Evolutionary conservation across 2,797 vertebrate genomes (phyloP).

Genomic region (Hirundo rustica): DNA sequence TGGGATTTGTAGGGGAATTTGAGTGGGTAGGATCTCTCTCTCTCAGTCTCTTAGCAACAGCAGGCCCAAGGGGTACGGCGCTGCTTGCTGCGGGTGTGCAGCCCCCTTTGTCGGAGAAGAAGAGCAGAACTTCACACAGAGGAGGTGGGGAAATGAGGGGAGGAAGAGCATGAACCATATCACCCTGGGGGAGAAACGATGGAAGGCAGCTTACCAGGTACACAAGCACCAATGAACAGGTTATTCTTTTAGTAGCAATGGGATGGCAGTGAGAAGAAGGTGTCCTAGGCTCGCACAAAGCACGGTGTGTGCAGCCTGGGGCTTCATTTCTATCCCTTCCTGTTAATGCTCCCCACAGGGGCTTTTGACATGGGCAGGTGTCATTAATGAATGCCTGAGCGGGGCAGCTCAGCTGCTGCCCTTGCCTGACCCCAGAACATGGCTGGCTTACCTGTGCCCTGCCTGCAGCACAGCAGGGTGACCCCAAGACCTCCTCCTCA

Average conservation of each 20-base stretch:
- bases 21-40: not conserved
- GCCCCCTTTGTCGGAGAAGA: not conserved
- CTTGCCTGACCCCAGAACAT: not conserved
- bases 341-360: not conserved
- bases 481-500: no score
- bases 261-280: not conserved
- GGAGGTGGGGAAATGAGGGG: not conserved
- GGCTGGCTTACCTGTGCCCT: not conserved
- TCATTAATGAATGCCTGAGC: not conserved
- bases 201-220: not conserved
- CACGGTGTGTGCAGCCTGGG: fast-evolving
- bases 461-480: not conserved
- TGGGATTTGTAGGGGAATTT: not conserved
- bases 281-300: not conserved
- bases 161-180: not conserved
- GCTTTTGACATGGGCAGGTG: not conserved
- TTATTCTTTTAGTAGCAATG: not conserved
- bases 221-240: not conserved
- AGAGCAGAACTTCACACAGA: not conserved
- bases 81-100: not conserved
- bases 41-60: conserved; percentile 47
- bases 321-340: not conserved
- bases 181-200: not conserved
- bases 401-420: not conserved
- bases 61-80: not conserved